These are phyloP conservation scores for Nomada flava DNA, from an alignment of 2,888 invertebrate species.

Conservation along the genomic window DNA sequence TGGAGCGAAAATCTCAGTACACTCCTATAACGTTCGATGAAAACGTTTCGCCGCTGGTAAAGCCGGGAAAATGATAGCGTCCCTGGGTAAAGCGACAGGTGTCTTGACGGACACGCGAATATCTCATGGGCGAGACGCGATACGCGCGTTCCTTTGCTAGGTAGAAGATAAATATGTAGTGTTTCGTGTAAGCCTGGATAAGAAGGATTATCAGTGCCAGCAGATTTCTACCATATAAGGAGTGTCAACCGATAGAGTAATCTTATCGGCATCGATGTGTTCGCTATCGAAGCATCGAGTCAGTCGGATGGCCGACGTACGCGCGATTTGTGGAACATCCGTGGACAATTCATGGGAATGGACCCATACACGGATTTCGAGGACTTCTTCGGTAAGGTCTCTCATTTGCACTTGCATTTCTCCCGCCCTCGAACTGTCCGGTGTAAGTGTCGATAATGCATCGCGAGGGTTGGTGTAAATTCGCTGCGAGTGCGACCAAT, in stretches of 20 bases:
- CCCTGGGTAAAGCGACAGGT: no score
- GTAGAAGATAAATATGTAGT: neutral
- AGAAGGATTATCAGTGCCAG: slow-evolving; percentile 1
- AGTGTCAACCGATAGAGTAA: slow-evolving; percentile 49
- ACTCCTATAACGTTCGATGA: neutral
- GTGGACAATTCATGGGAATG: slow-evolving; percentile 13
- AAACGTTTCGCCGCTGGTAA: neutral
- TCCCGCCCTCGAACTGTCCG: neutral
- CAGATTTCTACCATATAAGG: slow-evolving; percentile 44
- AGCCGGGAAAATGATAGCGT: neutral
- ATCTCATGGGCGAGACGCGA: neutral
- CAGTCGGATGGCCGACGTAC: slow-evolving; percentile 34
- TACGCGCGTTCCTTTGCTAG: neutral
- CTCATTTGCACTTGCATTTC: neutral
- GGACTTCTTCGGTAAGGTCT: slow-evolving; percentile 63
- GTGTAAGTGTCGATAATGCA: neutral
- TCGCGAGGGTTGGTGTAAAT: neutral
- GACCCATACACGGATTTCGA: slow-evolving; percentile 36
- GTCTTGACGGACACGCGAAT: neutral
- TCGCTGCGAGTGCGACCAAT: neutral
- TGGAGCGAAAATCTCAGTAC: slow-evolving; percentile 23
- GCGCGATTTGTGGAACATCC: neutral
- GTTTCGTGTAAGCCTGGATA: neutral
- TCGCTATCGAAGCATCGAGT: slow-evolving; percentile 39
- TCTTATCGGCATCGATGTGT: slow-evolving; percentile 61